Evolutionary conservation across 2,888 invertebrate genomes (phyloP).

Genomic region (Hybos culiciformis): DNA sequence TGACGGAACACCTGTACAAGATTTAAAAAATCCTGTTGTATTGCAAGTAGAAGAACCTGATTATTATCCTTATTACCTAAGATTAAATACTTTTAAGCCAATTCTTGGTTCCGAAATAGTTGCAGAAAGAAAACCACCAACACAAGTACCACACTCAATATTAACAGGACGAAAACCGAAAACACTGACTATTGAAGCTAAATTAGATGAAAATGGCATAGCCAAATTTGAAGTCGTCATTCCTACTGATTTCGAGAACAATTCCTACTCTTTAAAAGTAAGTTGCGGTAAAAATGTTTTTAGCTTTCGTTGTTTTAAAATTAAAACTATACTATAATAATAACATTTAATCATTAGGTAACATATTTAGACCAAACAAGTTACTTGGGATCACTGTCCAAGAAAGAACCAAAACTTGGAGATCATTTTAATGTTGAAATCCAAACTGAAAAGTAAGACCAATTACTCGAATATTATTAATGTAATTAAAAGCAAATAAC

Average conservation of each 20-base stretch:
- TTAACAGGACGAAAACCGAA: constrained; percentile 17
- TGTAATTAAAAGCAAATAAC: too few species aligned
- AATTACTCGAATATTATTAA: too few species aligned
- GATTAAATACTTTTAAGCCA: too few species aligned
- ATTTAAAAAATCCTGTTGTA: constrained; percentile 42
- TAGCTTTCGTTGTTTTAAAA: too few species aligned
- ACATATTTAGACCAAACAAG: not conserved
- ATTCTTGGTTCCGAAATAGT: too few species aligned
- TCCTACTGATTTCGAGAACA: constrained; percentile 31
- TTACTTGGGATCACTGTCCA: constrained; percentile 37
- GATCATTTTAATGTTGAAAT: constrained; percentile 28
- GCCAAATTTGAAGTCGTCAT: constrained; percentile 48
- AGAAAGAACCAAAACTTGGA: constrained; percentile 52
- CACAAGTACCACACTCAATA: not conserved
- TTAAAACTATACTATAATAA: too few species aligned
- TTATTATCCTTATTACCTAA: too few species aligned
- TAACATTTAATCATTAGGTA: too few species aligned
- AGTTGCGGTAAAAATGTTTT: too few species aligned
- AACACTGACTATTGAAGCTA: constrained; percentile 23
- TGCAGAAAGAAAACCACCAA: too few species aligned
- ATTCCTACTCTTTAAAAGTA: constrained; percentile 16
- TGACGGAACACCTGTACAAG: constrained; percentile 51
- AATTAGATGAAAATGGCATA: constrained; percentile 49
- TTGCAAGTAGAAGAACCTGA: constrained; percentile 17
- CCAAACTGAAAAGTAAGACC: constrained; percentile 38